Conservation (phyloP, 2,113 vertebrate genomes). For the Vidua macroura region DNA sequence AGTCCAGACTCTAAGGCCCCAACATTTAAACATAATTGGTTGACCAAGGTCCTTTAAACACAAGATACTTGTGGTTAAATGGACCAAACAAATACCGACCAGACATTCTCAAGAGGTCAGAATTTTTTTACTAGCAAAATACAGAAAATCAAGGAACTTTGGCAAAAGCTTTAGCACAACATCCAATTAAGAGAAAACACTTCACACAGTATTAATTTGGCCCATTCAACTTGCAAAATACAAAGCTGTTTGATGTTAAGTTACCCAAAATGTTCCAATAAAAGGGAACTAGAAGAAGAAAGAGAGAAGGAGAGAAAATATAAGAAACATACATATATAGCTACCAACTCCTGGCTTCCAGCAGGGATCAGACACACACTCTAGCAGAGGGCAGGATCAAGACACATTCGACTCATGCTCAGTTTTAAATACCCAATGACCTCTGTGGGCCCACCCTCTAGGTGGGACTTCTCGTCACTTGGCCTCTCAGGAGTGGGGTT, state of each 20-base stretch:
- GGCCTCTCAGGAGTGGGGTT: background rate
- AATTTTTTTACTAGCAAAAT: background rate
- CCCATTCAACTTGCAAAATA: background rate
- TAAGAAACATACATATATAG: background rate
- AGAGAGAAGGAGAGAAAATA: background rate
- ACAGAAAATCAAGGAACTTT: background rate
- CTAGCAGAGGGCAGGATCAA: rapidly evolving
- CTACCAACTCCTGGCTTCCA: background rate
- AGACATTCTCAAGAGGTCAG: background rate
- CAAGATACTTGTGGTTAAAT: background rate
- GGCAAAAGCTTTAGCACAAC: background rate
- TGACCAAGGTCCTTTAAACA: rapidly evolving
- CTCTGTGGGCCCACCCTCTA: background rate
- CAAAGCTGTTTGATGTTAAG: background rate
- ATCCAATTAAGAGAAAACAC: background rate
- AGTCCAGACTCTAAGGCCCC: background rate
- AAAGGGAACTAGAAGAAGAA: background rate
- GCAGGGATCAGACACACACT: rapidly evolving
- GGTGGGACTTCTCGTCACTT: background rate
- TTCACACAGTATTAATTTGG: background rate
- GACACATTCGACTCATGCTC: rapidly evolving
- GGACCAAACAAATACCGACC: rapidly evolving
- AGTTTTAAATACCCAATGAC: background rate
- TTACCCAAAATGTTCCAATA: background rate
- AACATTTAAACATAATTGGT: background rate